Evolutionary conservation across 2,797 vertebrate species (phyloP), one percentile per base, ranked within the genome.

Genomic region (Cebuella pygmaea): DNA sequence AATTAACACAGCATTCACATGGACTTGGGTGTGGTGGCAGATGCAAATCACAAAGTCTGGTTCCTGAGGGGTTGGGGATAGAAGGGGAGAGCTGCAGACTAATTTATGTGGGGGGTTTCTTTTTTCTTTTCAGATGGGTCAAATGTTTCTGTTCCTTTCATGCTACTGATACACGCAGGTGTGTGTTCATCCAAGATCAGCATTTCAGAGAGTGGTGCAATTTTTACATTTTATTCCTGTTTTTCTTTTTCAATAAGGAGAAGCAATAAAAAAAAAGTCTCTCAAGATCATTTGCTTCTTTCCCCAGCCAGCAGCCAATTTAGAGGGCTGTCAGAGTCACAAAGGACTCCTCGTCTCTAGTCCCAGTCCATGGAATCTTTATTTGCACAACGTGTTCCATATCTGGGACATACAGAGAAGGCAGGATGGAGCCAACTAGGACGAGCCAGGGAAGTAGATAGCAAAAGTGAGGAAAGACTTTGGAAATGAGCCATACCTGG

Each of bases 401-500:
- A 64, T 67, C 94, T 96, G 78, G 86, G 92, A 90, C 82, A 55
- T 85, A 87, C 79, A 89, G 82, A 93, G 95, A 85, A 48, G 1
- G 46, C 89, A 84, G 33, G 93, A 41, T 55, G 36, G 70, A 93
- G 91, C 91, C 93, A 96, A 33, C 2, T 30, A 64, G 88, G 86
- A 93, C 83, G 88, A 96, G 94, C 48, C 90, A 80, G 78, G 75
- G 96, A 94, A 96, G 80, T 33, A 93, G 95, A 85, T 44, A 64
- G 95, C 50, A 98, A 44, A 93, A 79, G 85, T 95, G 97, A 97
- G 94, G 94, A 91, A 97, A 96, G 79, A 17, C 55, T 93, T 91
- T 97, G 96, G 96, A 84, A 88, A 78, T 1, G 50, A 89, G 95
- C 86, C 96, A 95, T 76, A 96, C 97, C 95, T 97, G 95, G 94